Base-by-base conservation (phyloP, 2,113 vertebrate species). In the Zosterops japonicus region DNA sequence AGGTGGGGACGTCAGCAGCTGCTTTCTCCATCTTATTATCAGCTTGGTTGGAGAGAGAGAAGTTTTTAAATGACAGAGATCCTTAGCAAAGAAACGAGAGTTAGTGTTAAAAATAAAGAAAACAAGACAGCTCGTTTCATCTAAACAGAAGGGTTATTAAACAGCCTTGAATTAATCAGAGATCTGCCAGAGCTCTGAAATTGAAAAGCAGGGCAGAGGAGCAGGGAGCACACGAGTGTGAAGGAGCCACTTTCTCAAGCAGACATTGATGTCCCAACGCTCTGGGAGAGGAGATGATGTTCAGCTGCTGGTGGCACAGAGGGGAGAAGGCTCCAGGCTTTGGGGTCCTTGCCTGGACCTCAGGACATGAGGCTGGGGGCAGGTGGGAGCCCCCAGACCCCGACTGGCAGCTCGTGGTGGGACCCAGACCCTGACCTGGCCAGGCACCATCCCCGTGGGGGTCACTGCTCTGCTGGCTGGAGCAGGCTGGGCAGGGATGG, bases 51-150 rank as follows among this genome's bases (percentile, higher is more conserved):
- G 87, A 96, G 96, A 95, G 95, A 89, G 89, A 97, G 97, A 94
- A 94, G 96, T 96, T 97, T 97, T 93, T 90, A 96, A 97, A 96
- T 97, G 98, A 98, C 97, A 98, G 97, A 87, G 96, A 98, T 98
- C 96, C 97, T 98, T 98, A 98, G 97, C 89, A 91, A 93, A 95
- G 97, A 94, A 97, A 94, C 89, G 78, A 97, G 97, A 97, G 95
- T 97, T 97, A 83, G 94, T 97, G 97, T 98, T 98, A 89, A 97
- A 97, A 98, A 97, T 97, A 97, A 98, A 97, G 97, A 94, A 97
- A 98, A 98, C 96, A 97, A 98, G 98, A 98, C 98, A 98, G 98
- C 97, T 97, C 96, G 97, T 98, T 98, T 98, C 98, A 98, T 98
- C 95, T 94, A 97, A 98, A 97, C 96, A 96, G 97, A 98, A 97